Conservation (phyloP, 2,113 vertebrate species). For the Coturnix japonica region DNA sequence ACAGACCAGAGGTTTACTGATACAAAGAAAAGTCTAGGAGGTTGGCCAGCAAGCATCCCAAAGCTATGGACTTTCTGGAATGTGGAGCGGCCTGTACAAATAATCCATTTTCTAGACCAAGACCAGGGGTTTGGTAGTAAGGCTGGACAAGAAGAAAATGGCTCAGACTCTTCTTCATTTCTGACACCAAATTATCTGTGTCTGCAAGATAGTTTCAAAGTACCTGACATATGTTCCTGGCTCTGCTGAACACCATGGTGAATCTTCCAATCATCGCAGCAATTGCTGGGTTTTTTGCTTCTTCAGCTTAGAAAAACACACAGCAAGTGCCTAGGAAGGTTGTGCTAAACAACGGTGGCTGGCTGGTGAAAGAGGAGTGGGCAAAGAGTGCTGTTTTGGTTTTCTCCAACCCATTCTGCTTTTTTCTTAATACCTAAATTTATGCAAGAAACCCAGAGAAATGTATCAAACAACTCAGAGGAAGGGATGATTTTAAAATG, state of each 20-base stretch:
- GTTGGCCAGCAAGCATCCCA: neutral
- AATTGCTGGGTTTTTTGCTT: neutral
- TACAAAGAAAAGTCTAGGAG: neutral
- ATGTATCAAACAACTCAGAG: neutral
- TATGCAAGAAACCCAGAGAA: conserved; percentile 24
- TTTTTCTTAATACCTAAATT: conserved; percentile 12
- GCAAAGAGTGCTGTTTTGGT: neutral
- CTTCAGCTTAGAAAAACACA: neutral
- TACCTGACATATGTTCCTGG: neutral
- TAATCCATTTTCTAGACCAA: neutral
- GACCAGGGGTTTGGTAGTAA: neutral
- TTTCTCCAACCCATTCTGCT: conserved; percentile 8
- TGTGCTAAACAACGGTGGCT: neutral
- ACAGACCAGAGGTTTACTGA: neutral
- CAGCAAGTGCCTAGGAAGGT: neutral
- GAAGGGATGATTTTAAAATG: neutral
- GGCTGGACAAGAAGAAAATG: neutral
- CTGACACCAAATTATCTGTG: neutral
- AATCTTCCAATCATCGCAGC: neutral
- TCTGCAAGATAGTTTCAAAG: neutral
- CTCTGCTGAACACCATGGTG: neutral
- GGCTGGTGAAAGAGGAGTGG: neutral
- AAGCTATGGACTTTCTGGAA: neutral
- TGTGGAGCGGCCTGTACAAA: neutral
- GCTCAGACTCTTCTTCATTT: neutral